Evolutionary conservation across 2,888 invertebrate genomes (phyloP).

Genomic region (Synanthedon andrenaeformis): DNA sequence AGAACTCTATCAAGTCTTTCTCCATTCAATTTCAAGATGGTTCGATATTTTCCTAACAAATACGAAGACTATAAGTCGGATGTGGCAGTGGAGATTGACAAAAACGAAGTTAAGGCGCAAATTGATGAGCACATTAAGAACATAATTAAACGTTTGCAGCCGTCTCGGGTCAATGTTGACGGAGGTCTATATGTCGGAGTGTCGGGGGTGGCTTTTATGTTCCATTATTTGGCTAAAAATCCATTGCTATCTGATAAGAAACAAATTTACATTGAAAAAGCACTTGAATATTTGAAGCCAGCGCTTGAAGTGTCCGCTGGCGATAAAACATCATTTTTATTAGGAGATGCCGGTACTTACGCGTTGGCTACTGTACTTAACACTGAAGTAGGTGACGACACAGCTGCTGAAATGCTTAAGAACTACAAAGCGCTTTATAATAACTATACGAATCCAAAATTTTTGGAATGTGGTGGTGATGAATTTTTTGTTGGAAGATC

Average conservation of each 20-base stretch:
- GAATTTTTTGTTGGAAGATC: slow-evolving; percentile 89
- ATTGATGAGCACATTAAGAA: slow-evolving; percentile 38
- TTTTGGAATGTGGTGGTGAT: slow-evolving; percentile 78
- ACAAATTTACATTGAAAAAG: slow-evolving; percentile 66
- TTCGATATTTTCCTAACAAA: slow-evolving; percentile 51
- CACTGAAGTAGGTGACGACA: slow-evolving; percentile 56
- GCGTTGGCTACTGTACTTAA: slow-evolving; percentile 77
- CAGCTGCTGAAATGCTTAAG: slow-evolving; percentile 33
- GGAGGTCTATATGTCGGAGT: slow-evolving; percentile 77
- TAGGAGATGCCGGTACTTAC: slow-evolving; percentile 84
- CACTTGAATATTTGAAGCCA: slow-evolving; percentile 72
- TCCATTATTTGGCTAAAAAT: slow-evolving; percentile 75
- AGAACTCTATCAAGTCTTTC: slow-evolving; percentile 17
- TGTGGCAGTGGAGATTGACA: slow-evolving; percentile 17
- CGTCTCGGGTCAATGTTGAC: slow-evolving; percentile 55
- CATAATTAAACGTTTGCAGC: slow-evolving; percentile 41
- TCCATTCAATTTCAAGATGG: slow-evolving; percentile 35
- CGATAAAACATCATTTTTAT: slow-evolving; percentile 78
- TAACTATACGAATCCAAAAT: slow-evolving; percentile 48
- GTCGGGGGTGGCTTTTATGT: slow-evolving; percentile 82
- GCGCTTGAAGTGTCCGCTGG: slow-evolving; percentile 69
- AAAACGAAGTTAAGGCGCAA: slow-evolving; percentile 25
- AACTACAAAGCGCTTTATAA: slow-evolving; percentile 46
- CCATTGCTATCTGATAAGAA: slow-evolving; percentile 53
- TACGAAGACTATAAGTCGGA: slow-evolving; percentile 36